Conservation (phyloP, 2,797 vertebrate genomes). For the Pempheris klunzingeri region DNA sequence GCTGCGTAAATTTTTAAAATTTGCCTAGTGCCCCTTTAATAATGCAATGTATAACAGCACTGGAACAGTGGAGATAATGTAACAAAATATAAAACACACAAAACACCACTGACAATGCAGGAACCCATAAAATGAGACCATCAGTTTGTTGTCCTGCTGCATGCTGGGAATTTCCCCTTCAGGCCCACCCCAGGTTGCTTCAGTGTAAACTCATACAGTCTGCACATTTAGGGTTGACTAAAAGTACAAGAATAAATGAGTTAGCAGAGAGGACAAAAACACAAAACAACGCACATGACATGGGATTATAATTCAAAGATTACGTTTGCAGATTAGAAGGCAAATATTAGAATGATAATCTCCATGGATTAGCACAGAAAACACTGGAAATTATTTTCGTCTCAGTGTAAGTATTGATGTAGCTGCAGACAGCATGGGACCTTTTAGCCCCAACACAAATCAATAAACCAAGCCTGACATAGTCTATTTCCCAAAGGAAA, state of each 20-base stretch:
- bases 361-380: slow-evolving; percentile 60
- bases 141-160: neutral
- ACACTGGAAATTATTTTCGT: slow-evolving; percentile 36
- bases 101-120: neutral
- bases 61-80: neutral
- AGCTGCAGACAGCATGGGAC: slow-evolving; percentile 6
- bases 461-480: slow-evolving; percentile 30
- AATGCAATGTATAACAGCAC: neutral
- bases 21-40: neutral
- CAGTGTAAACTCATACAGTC: neutral
- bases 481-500: slow-evolving; percentile 2
- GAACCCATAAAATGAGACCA: slow-evolving; percentile 13
- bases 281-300: slow-evolving; percentile 51
- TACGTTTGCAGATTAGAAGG: slow-evolving; percentile 66
- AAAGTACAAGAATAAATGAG: slow-evolving; percentile 8
- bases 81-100: too few relatives aligned
- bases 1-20: too few relatives aligned
- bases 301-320: slow-evolving; percentile 69
- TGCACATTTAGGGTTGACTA: neutral
- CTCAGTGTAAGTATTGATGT: slow-evolving; percentile 11
- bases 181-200: fast-evolving
- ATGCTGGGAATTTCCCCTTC: slow-evolving; percentile 22
- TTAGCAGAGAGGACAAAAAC: slow-evolving; percentile 36
- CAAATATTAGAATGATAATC: slow-evolving; percentile 73
- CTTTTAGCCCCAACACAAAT: slow-evolving; percentile 49